Conservation (phyloP, 2,888 invertebrate genomes). For the Antitype chi region DNA sequence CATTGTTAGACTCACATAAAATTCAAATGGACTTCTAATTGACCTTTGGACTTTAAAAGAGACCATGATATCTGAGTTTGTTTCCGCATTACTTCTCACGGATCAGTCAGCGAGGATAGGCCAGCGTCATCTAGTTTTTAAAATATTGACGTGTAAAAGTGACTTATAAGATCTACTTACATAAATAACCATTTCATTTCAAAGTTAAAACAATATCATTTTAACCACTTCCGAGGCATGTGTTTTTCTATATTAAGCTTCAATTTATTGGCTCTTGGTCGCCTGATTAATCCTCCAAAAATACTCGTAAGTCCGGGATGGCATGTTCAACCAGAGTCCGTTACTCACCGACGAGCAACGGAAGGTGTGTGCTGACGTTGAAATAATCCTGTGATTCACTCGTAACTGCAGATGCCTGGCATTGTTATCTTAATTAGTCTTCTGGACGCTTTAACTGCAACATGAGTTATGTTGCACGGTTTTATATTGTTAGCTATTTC, state of each 20-base stretch:
- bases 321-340: slow-evolving; percentile 28
- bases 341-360: slow-evolving; percentile 55
- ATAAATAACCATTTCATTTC: too few species aligned
- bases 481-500: neutral
- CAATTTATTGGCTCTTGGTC: slow-evolving; percentile 45
- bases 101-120: too few species aligned
- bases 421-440: slow-evolving; percentile 35
- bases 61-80: too few species aligned
- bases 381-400: slow-evolving; percentile 57
- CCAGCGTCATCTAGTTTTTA: too few species aligned
- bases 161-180: too few species aligned
- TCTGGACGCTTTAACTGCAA: slow-evolving; percentile 14
- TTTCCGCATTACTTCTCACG: too few species aligned
- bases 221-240: slow-evolving; percentile 45
- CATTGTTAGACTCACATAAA: too few species aligned
- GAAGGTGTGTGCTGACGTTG: slow-evolving; percentile 47
- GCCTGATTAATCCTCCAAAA: slow-evolving; percentile 61
- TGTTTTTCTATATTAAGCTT: slow-evolving; percentile 53
- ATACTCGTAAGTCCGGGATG: slow-evolving; percentile 53
- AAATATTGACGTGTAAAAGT: too few species aligned
- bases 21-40: too few species aligned
- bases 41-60: too few species aligned
- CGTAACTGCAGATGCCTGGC: slow-evolving; percentile 35
- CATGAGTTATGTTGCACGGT: neutral
- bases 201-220: slow-evolving; percentile 29